These are phyloP conservation scores for Campoplex capitator DNA, from an alignment of 2,888 invertebrate genomes.

Conservation along the genomic window DNA sequence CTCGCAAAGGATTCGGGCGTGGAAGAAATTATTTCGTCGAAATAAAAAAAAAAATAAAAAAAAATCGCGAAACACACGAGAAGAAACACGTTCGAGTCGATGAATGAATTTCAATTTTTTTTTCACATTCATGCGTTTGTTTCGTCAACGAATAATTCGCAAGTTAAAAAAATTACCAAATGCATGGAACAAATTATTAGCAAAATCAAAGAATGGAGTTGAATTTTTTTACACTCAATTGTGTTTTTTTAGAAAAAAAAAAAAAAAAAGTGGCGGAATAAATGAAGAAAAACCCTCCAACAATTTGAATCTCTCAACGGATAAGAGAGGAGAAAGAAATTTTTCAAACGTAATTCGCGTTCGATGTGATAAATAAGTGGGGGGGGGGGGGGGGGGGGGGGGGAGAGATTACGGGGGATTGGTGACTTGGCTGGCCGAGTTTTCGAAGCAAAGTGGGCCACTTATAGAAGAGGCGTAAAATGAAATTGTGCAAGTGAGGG, in stretches of 20 bases:
- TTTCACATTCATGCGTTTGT: background rate
- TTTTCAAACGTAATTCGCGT: background rate
- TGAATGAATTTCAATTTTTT: background rate
- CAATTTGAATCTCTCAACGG: background rate
- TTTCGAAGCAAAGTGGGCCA: slow-evolving; percentile 72
- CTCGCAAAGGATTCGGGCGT: background rate
- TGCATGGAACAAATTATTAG: background rate
- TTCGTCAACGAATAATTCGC: no score
- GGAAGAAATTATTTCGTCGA: background rate
- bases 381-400: background rate
- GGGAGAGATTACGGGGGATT: background rate
- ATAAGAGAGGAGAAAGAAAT: background rate
- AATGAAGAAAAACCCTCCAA: background rate
- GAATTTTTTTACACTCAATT: background rate
- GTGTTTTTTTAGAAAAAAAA: background rate
- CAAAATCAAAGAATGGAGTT: background rate
- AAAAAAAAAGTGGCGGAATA: background rate
- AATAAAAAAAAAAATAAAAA: background rate
- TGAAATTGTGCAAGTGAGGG: slow-evolving; percentile 76
- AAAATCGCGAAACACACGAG: background rate
- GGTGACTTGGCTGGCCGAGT: slow-evolving; percentile 60
- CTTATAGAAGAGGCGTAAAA: slow-evolving; percentile 73
- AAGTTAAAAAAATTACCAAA: background rate
- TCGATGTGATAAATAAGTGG: background rate
- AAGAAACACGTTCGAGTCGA: background rate